Evolutionary conservation across 1,140 invertebrate species (phyloP).

Genomic region (Probaryconus sp.): DNA sequence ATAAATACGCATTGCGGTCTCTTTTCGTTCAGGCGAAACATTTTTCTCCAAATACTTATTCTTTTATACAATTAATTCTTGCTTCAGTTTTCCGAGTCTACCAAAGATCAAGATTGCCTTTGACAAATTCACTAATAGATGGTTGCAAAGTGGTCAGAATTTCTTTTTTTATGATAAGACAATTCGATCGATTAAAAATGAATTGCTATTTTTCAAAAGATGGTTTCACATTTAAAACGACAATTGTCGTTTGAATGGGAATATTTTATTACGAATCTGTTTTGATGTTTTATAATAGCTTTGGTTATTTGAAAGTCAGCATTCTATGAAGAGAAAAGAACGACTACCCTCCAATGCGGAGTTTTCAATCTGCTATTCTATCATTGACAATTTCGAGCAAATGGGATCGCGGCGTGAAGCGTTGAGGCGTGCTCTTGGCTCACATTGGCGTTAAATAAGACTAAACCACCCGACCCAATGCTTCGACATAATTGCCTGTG

Average conservation of each 20-base stretch:
- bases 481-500: conserved; percentile 74
- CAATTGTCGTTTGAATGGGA: not conserved
- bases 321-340: conserved; percentile 15
- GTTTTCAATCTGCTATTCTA: conserved; percentile 76
- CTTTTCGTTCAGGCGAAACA: conserved; percentile 16
- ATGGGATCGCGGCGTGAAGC: conserved; percentile 66
- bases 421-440: conserved; percentile 68
- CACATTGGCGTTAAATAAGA: conserved; percentile 80
- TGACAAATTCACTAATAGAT: too few species aligned
- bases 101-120: not conserved
- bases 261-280: not conserved
- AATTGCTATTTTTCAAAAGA: too few species aligned
- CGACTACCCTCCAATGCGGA: conserved; percentile 59
- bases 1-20: conserved; percentile 64
- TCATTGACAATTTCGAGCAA: conserved; percentile 76
- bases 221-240: too few species aligned
- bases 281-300: not conserved
- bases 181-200: too few species aligned
- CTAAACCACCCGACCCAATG: conserved; percentile 67
- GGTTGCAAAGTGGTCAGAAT: too few species aligned
- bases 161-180: too few species aligned
- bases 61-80: not conserved
- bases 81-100: not conserved
- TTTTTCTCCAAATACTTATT: not conserved
- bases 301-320: conserved; percentile 11